Evolutionary conservation across 1,140 invertebrate species (phyloP), one percentile per base, ranked within the genome.

Genomic region (Babylonia areolata): DNA sequence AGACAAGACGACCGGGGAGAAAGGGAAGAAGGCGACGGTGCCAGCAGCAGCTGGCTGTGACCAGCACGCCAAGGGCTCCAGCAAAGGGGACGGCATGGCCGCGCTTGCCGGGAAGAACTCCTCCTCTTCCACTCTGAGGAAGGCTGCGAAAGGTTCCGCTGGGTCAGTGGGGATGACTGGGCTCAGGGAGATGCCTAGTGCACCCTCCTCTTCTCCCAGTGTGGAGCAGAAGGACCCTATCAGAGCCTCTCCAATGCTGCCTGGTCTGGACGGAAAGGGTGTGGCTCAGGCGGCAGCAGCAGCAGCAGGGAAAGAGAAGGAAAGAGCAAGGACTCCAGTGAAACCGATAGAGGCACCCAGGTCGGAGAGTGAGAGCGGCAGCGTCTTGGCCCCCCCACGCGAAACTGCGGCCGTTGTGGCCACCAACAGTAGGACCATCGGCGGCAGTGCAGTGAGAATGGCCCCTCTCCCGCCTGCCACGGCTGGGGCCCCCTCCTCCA

Each of bases 1-100:
- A 46, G 83, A 23, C 79, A 23, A 64, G 37, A 64, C 69, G 64
- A n/a, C 31, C 40, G 64, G 81, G n/a, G 58, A 81, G n/a, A 6
- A 42, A 39, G 42, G 46, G 46, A 0, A 40, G 42, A 1, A 81
- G 20, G 46, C 17, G 42, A n/a, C 46, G 42, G 2, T n/a, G 78
- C 20, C 23, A 80, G n/a, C 78, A 28, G 20, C 37, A 17, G 35
- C 20, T n/a, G 33, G n/a, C 12, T 28, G 23, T 58, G 31, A 20
- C 58, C 46, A 73, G 35, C 82, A 37, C 2, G 3, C 39, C 37
- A 35, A 33, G 64, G 54, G 82, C 39, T 40, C 64, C 2, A 23
- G 23, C 33, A 42, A 17, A 75, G 28, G 28, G n/a, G 42, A 42
- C 69, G 37, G 40, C 35, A 28, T 20, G 35, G 46, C 6, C 28